These are phyloP conservation scores for Zosterops pallidus DNA, from an alignment of 2,113 vertebrate genomes.

Conservation along the genomic window DNA sequence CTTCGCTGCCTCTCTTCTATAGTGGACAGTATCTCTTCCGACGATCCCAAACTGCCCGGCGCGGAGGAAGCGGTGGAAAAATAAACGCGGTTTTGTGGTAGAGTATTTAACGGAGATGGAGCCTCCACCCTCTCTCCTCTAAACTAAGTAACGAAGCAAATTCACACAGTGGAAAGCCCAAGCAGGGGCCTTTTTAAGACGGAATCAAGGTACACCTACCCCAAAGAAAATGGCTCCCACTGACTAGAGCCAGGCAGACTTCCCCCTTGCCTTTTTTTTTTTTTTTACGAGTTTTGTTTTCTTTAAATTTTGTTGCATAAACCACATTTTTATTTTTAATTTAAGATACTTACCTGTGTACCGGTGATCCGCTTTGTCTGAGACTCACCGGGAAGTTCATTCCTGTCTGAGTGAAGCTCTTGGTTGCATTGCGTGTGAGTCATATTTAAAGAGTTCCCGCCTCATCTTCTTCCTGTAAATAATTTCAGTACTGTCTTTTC, in stretches of 20 bases:
- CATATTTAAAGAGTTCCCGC: constrained; percentile 41
- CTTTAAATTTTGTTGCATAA: constrained; percentile 20
- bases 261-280: not conserved
- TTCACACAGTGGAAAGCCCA: constrained; percentile 20
- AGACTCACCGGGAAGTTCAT: constrained; percentile 67
- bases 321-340: not conserved
- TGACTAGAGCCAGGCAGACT: not conserved
- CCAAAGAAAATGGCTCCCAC: not conserved
- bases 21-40: constrained; percentile 93
- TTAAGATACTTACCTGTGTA: constrained; percentile 45
- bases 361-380: not conserved
- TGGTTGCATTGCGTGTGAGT: constrained; percentile 36
- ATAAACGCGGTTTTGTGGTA: constrained; percentile 2
- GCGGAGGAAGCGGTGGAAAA: constrained; percentile 77
- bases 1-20: constrained; percentile 95
- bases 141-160: constrained; percentile 19
- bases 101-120: not conserved
- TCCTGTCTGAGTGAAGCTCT: constrained; percentile 70
- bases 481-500: constrained; percentile 64
- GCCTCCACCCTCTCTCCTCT: not conserved
- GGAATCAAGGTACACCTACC: not conserved
- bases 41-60: constrained; percentile 78
- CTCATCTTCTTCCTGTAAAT: constrained; percentile 69
- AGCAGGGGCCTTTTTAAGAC: not conserved
- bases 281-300: not conserved